Percentiles rank a stretch among this genome's conserved stretches.
These are phyloP conservation scores for Polydrusus tereticollis DNA, from an alignment of 2,888 invertebrate species.

Conservation along the genomic window DNA sequence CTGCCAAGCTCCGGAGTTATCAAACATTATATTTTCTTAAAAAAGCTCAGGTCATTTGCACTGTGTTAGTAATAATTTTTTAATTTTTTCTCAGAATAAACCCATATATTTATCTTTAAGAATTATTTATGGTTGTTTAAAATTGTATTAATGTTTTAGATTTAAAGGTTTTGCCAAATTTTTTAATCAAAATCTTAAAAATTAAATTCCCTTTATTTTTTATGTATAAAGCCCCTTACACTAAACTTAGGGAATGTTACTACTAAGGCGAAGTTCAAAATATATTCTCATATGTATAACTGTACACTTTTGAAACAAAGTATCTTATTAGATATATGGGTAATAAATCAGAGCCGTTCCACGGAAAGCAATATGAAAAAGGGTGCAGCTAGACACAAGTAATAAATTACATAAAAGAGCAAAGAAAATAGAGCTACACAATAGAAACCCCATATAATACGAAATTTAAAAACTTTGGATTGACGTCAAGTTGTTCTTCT, in stretches of 20 bases:
- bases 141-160: slow-evolving; percentile 4
- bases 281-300: slow-evolving; percentile 13
- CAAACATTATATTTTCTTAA: no score
- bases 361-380: neutral
- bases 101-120: neutral
- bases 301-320: slow-evolving; percentile 5
- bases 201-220: slow-evolving; percentile 1
- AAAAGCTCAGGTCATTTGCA: neutral
- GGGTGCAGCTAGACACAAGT: neutral
- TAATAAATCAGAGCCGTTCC: neutral
- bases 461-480: no score
- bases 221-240: slow-evolving; percentile 4
- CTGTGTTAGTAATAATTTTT: neutral
- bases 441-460: no score
- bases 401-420: no score
- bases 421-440: no score
- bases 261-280: neutral
- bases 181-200: slow-evolving; percentile 35
- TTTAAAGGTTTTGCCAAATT: slow-evolving; percentile 21
- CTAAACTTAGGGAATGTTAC: neutral
- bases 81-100: slow-evolving; percentile 5
- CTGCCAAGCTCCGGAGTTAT: no score
- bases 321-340: neutral
- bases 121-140: slow-evolving; percentile 13
- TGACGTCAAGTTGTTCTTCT: no score